Conservation (phyloP, 1,140 invertebrate genomes). For the Dreissena rostriformis region DNA sequence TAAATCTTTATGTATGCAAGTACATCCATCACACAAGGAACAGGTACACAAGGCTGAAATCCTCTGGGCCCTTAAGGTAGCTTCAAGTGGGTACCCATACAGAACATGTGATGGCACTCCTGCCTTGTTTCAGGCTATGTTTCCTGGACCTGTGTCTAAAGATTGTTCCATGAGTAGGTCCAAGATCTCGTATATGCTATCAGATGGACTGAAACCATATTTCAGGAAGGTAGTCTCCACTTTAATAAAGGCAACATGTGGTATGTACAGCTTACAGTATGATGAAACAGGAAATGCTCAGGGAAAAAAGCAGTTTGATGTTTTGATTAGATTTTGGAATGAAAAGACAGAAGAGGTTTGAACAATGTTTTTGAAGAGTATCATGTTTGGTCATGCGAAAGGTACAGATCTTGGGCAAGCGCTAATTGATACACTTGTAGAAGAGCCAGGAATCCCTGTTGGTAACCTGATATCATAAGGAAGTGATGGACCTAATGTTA, state of each 20-base stretch:
- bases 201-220: conserved; percentile 25
- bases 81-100: conserved; percentile 18
- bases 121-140: conserved; percentile 21
- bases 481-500: conserved; percentile 45
- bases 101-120: conserved; percentile 22
- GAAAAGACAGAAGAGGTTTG: conserved; percentile 20
- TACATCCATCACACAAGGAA: conserved; percentile 1
- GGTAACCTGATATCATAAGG: neutral
- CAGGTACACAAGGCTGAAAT: conserved; percentile 17
- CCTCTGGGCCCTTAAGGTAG: conserved; percentile 24
- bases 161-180: conserved; percentile 15
- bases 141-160: neutral
- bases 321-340: conserved; percentile 27
- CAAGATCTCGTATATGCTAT: conserved; percentile 21
- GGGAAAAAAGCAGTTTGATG: conserved; percentile 20
- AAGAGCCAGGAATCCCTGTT: conserved; percentile 1
- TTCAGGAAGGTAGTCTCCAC: neutral
- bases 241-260: neutral
- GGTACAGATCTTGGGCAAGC: neutral
- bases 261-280: conserved; percentile 8
- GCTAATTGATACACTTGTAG: neutral
- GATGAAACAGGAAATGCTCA: conserved; percentile 32
- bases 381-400: conserved; percentile 31
- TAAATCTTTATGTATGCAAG: neutral
- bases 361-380: neutral